Evolutionary conservation across 2,113 vertebrate species (phyloP).

Genomic region (Xenopus tropicalis): UCB_Xtro_10.0 CM004451.2:30161501-30162000

Average conservation of each 20-base stretch:
- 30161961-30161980: too few species aligned
- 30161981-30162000: too few species aligned
- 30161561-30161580: conserved; percentile 49
- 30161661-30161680: too few species aligned
- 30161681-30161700: conserved; percentile 29
- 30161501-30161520: conserved; percentile 43
- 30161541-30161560: conserved; percentile 32
- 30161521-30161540: conserved; percentile 41
- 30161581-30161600: conserved; percentile 39
- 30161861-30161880: too few species aligned
- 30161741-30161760: conserved; percentile 51
- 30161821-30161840: background rate
- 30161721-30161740: conserved; percentile 53
- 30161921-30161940: too few species aligned
- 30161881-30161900: too few species aligned
- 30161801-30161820: conserved; percentile 6
- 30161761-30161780: conserved; percentile 46
- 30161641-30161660: conserved; percentile 9
- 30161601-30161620: conserved; percentile 47
- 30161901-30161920: too few species aligned
- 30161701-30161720: conserved; percentile 13
- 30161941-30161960: too few species aligned
- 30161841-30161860: too few species aligned
- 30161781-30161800: conserved; percentile 24
- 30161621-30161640: conserved; percentile 43